Conservation (phyloP, 2,113 vertebrate species). For the Prietella phreatophila region DNA sequence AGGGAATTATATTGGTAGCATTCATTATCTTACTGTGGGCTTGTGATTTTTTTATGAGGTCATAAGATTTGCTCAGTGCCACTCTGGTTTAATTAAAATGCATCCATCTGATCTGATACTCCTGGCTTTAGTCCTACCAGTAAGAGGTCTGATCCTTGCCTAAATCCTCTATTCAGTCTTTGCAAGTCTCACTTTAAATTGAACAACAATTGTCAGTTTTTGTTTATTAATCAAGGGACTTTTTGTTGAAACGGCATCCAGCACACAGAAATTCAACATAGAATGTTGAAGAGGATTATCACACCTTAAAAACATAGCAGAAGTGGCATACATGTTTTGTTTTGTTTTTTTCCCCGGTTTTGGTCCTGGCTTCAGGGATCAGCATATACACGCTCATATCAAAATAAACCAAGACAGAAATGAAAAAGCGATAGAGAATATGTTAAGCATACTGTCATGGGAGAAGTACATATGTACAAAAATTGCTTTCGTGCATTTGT, state of each 20-base stretch:
- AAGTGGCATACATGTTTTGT: neutral
- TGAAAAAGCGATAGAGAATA: neutral
- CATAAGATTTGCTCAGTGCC: slow-evolving; percentile 18
- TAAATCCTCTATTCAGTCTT: slow-evolving; percentile 12
- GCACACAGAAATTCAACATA: neutral
- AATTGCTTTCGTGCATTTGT: neutral
- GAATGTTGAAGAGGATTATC: neutral
- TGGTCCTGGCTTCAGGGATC: neutral
- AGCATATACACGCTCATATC: neutral
- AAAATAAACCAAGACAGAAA: neutral
- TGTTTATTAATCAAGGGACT: neutral
- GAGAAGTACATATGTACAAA: neutral
- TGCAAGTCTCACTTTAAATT: slow-evolving; percentile 26
- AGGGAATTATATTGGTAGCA: slow-evolving; percentile 66
- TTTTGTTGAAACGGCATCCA: slow-evolving; percentile 7
- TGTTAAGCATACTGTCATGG: slow-evolving; percentile 22
- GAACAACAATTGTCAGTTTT: neutral
- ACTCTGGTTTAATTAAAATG: slow-evolving; percentile 51
- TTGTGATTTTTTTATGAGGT: slow-evolving; percentile 35
- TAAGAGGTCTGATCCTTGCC: slow-evolving; percentile 13
- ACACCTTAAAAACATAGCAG: neutral
- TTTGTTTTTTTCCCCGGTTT: neutral
- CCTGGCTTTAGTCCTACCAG: slow-evolving; percentile 2
- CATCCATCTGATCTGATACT: slow-evolving; percentile 27
- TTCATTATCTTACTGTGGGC: slow-evolving; percentile 58